Percentiles rank a stretch among this genome's conserved stretches.
Evolutionary conservation across 2,113 vertebrate species (phyloP).

Genomic region (Nycticebus coucang): DNA sequence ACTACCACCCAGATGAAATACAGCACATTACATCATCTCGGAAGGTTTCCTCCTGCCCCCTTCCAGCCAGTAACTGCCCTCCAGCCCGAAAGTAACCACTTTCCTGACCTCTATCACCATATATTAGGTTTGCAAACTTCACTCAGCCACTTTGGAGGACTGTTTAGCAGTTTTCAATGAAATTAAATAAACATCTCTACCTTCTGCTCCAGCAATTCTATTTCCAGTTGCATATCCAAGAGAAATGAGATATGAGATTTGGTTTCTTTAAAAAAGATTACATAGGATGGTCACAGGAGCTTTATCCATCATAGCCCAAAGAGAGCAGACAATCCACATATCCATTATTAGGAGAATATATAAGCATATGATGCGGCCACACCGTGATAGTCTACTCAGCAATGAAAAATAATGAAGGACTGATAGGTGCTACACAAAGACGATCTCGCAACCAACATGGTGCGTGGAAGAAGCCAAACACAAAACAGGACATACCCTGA

Average conservation of each 20-base stretch:
- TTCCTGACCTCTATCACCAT: background rate
- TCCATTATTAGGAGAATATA: background rate
- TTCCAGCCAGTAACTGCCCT: background rate
- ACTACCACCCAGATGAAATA: background rate
- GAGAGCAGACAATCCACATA: background rate
- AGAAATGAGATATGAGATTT: background rate
- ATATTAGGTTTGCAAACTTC: slow-evolving; percentile 28
- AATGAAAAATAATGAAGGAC: background rate
- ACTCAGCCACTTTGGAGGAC: background rate
- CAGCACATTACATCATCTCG: slow-evolving; percentile 31
- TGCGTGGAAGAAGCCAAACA: background rate
- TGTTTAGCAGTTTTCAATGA: background rate
- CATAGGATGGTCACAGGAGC: background rate
- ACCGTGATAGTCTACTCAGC: slow-evolving; percentile 8
- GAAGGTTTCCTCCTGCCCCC: background rate
- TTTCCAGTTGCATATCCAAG: background rate
- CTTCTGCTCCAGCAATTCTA: background rate
- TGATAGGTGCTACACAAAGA: background rate
- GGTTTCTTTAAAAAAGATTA: background rate
- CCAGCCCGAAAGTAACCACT: slow-evolving; percentile 9
- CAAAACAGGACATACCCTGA: background rate
- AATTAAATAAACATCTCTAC: background rate
- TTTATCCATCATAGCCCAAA: background rate
- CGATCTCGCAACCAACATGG: background rate
- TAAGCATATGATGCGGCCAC: background rate